Evolutionary conservation across 2,888 invertebrate genomes (phyloP).

Genomic region (Neocrepidodera transversa): DNA sequence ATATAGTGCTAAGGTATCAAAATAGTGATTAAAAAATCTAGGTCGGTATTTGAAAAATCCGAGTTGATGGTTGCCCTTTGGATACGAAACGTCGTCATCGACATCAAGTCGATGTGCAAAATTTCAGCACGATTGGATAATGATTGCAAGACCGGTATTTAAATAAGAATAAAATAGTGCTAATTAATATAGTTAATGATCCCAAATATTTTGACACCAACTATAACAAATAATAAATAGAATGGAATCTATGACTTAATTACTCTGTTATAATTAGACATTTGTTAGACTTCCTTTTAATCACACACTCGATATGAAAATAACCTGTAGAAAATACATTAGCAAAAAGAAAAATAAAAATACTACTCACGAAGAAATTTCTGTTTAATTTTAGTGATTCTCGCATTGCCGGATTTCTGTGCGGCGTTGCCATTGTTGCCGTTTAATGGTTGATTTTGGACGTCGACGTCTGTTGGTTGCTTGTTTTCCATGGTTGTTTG

Average conservation of each 20-base stretch:
- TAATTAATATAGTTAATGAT: too few species aligned
- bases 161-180: too few species aligned
- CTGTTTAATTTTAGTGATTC: constrained; percentile 41
- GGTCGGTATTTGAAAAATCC: too few species aligned
- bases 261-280: background rate
- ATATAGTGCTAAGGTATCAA: too few species aligned
- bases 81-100: too few species aligned
- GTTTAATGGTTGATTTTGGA: constrained; percentile 26
- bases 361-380: constrained; percentile 46
- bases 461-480: constrained; percentile 26
- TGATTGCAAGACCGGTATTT: too few species aligned
- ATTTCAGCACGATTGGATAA: too few species aligned
- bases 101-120: too few species aligned
- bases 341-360: constrained; percentile 10
- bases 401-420: background rate
- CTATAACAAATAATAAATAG: too few species aligned
- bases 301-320: background rate
- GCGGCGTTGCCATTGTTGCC: constrained; percentile 11
- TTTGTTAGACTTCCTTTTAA: constrained; percentile 6
- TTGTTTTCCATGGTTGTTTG: constrained; percentile 29
- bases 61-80: too few species aligned
- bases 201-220: too few species aligned
- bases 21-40: too few species aligned
- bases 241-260: constrained; percentile 8
- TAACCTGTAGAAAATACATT: constrained; percentile 4